Base-by-base conservation (phyloP, 2,888 invertebrate species). In the Fabriciana adippe region DNA sequence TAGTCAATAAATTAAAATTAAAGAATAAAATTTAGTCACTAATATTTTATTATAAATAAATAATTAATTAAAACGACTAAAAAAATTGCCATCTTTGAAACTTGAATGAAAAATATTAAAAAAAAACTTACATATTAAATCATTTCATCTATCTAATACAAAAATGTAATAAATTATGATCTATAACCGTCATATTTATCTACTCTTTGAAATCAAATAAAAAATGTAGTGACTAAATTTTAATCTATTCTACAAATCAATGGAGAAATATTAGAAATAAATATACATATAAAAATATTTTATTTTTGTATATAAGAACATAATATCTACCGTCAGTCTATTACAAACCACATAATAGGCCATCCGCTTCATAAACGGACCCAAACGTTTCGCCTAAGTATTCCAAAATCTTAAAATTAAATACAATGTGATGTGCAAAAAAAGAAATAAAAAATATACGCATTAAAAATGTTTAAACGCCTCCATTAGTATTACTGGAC, bases 311-410 rank as follows among this genome's bases (percentile, higher is more conserved):
- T 71, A 64, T 55, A 61, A 55, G 18, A 71, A 71, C 69, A 67
- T 62, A 71, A 71, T 62, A 47, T 69, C 71, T 71, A 71, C 57
- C 57, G 53, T 84, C 86, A 86, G 83, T 87, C 84, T 85, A 83
- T 82, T 73, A 77, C 72, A 79, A 68, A 83, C 80, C 79, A 82
- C 82, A 83, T 84, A 84, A 79, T 87, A 87, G 87, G 87, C 86
- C 87, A 75, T 80, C 75, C 72, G 75, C 78, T 79, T 64, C 57
- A 64, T 55, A 73, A 73, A 72, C 73, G 69, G 60, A 67, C 57
- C 68, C 55, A 64, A 64, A 67, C 63, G 62, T 66, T 64, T 69
- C 70, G 72, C 70, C 71, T 69, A 59, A 63, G 64, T 60, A 59
- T 59, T 59, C 60, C 48, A n/a, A 68, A 47, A 13, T 35, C 55